These are phyloP conservation scores for Leucoraja erinaceus DNA, from an alignment of 2,113 vertebrate genomes.

Conservation along the genomic window DNA sequence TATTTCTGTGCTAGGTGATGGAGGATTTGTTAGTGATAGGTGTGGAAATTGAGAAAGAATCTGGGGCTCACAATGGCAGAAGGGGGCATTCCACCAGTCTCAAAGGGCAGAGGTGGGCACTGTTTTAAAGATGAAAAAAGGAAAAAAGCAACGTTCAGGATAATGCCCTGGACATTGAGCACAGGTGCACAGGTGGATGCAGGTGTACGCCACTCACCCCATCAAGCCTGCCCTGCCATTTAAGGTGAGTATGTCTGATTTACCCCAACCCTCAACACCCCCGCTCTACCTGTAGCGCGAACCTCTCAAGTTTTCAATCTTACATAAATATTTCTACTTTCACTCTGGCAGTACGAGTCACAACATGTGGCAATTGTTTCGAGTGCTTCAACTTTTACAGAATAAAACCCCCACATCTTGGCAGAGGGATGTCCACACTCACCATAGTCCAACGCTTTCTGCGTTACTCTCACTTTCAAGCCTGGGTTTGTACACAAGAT, in stretches of 20 bases:
- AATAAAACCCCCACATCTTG: background rate
- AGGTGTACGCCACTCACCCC: too few species aligned
- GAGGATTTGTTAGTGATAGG: background rate
- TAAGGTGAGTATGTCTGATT: too few species aligned
- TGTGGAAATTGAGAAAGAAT: background rate
- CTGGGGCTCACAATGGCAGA: background rate
- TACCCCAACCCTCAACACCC: too few species aligned
- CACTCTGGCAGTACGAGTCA: background rate
- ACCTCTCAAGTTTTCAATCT: too few species aligned
- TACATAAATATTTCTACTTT: too few species aligned
- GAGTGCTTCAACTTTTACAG: background rate
- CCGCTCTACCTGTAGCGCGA: too few species aligned
- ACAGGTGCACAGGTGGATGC: background rate
- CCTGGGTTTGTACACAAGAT: conserved; percentile 2
- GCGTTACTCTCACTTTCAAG: conserved; percentile 21
- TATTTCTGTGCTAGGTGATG: background rate
- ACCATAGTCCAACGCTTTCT: conserved; percentile 33
- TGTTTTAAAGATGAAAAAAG: background rate
- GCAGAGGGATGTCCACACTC: background rate
- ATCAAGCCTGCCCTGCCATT: too few species aligned
- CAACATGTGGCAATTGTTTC: background rate
- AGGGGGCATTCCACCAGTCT: background rate
- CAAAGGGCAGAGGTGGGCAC: background rate
- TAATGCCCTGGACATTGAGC: background rate
- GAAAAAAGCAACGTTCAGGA: background rate